Base-by-base conservation (phyloP, 2,797 vertebrate species). In the Helicolenus hilgendorfi region DNA sequence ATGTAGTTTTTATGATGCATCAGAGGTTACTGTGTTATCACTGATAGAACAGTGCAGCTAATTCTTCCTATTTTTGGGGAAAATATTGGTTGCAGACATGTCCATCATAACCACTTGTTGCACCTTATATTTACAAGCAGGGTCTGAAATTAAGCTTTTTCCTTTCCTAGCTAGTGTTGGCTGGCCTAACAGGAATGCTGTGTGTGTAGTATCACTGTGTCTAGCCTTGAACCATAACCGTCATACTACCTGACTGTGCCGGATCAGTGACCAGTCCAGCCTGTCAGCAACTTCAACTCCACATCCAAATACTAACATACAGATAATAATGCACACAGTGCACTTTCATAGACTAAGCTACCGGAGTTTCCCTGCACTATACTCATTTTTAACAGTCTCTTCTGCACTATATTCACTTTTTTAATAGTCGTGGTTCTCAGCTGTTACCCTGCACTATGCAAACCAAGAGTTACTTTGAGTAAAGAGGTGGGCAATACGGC, bases 41-140 rank as follows among this genome's bases (percentile, higher is more conserved):
- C 27, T 41, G 27, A 29, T 20, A 2, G 36, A 9, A 11, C 1
- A 11, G 6, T 35, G 22, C 18, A 10, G 6, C 11, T 18, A 15
- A n/a, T 56, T 22, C 4, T 7, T 22, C 1, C 5, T 73, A 0
- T 27, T 7, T 64, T 11, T n/a, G n/a, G 2, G 35, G 22, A 18
- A 3, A 18, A 7, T 7, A 15, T 0, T 22, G 33, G 1, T 5
- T 14, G 33, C 20, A 64, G 35, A n/a, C 26, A 7, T 22, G n/a
- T 64, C 27, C 13, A 2, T 33, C 4, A 67, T 31, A 11, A n/a
- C 56, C 58, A 89, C 88, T 83, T 84, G 89, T 89, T 89, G 83
- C 71, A 70, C n/a, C 56, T 4, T 27, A 35, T 26, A 53, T 80
- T 11, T 27, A 11, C 4, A 26, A 60, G 10, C 11, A 38, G 36